Percentiles rank a stretch among this genome's conserved stretches.
Conservation (phyloP, 2,888 invertebrate genomes). For the Coelinius sp. region DNA sequence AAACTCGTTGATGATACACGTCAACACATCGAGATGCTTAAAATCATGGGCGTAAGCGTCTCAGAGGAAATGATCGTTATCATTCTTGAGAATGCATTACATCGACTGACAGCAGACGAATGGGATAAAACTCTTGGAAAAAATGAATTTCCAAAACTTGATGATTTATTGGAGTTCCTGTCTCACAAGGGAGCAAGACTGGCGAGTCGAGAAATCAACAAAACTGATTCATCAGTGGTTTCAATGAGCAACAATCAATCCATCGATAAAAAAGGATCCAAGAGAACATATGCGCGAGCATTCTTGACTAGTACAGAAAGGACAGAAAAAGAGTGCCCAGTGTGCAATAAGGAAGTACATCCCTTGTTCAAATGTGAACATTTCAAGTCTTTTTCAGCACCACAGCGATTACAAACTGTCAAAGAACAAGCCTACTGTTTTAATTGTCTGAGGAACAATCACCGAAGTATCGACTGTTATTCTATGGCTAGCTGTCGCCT, state of each 20-base stretch:
- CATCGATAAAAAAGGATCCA: neutral
- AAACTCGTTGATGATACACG: slow-evolving; percentile 40
- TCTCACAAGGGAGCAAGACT: neutral
- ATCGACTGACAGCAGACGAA: slow-evolving; percentile 39
- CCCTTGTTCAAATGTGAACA: slow-evolving; percentile 38
- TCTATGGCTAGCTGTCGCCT: neutral
- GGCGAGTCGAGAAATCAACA: neutral
- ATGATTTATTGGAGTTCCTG: slow-evolving; percentile 30
- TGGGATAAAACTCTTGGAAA: slow-evolving; percentile 37
- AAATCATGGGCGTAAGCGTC: slow-evolving; percentile 41
- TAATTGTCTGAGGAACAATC: slow-evolving; percentile 9
- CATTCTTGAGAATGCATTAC: slow-evolving; percentile 45
- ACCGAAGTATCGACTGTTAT: neutral
- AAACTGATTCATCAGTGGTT: neutral
- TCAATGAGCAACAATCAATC: neutral
- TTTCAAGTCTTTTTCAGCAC: slow-evolving; percentile 23
- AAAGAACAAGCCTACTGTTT: neutral
- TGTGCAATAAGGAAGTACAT: slow-evolving; percentile 42
- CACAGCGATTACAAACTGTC: neutral
- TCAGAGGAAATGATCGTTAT: slow-evolving; percentile 46
- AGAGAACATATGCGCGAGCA: neutral
- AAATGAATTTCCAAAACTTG: slow-evolving; percentile 8
- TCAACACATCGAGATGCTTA: slow-evolving; percentile 46
- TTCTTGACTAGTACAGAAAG: neutral
- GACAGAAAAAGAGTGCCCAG: slow-evolving; percentile 24